A percentile compares a stretch with the other conserved stretches of the same genome.
These are phyloP conservation scores for Austrofundulus limnaeus DNA, from an alignment of 2,113 vertebrate species.

Conservation along the genomic window DNA sequence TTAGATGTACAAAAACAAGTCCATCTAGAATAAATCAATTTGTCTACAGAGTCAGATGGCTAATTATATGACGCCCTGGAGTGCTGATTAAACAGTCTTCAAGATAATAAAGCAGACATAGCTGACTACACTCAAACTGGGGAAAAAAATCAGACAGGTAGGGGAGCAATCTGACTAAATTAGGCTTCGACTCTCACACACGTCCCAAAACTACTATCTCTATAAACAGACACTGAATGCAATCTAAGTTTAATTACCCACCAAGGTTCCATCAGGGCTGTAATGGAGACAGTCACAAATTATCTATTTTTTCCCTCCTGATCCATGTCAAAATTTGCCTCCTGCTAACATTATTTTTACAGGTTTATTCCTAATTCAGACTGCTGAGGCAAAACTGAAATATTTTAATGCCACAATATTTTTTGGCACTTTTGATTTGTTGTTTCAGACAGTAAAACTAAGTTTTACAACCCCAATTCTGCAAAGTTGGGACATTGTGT, in stretches of 20 bases:
- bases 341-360: not conserved
- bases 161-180: constrained; percentile 53
- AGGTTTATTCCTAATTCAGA: no score
- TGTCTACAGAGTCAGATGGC: constrained; percentile 44
- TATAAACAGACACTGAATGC: constrained; percentile 2
- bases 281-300: not conserved
- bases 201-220: constrained; percentile 9
- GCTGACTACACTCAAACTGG: constrained; percentile 53
- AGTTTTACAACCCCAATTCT: no score
- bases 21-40: constrained; percentile 26
- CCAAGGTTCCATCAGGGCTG: not conserved
- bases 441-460: no score
- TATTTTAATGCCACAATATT: no score
- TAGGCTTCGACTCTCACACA: constrained; percentile 28
- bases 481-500: no score
- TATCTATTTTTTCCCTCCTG: not conserved
- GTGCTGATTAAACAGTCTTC: constrained; percentile 63
- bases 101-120: constrained; percentile 46
- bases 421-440: no score
- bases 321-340: not conserved
- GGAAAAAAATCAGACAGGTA: constrained; percentile 36
- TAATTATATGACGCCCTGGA: constrained; percentile 45
- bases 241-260: constrained; percentile 17
- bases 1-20: not conserved
- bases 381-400: no score